These are phyloP conservation scores for Protobothrops flavoviridis DNA, from an alignment of 2,113 vertebrate species.

Conservation along the genomic window DNA sequence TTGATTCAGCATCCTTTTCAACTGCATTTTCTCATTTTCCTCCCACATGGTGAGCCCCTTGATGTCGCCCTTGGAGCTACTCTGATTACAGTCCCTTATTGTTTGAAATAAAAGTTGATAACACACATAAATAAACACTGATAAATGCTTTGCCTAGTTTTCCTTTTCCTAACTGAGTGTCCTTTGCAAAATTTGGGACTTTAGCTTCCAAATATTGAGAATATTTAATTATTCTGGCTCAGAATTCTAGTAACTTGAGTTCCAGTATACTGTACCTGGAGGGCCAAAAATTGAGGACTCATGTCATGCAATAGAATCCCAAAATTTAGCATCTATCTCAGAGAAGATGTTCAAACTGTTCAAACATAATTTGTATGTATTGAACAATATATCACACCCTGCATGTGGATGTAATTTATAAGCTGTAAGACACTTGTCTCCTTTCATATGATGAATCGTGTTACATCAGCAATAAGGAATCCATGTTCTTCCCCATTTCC, in stretches of 20 bases:
- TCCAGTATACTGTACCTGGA: neutral
- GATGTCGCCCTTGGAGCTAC: neutral
- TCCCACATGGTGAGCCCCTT: neutral
- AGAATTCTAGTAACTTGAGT: neutral
- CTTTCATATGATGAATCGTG: neutral
- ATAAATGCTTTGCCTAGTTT: neutral
- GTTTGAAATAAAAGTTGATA: neutral
- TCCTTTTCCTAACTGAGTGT: neutral
- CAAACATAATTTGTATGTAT: neutral
- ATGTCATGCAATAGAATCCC: neutral
- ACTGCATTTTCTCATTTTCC: neutral
- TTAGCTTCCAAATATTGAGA: neutral
- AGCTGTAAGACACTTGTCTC: neutral
- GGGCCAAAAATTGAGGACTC: neutral
- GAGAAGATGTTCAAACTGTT: neutral
- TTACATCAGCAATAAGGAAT: neutral
- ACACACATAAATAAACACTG: neutral
- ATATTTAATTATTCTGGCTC: neutral
- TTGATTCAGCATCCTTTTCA: neutral
- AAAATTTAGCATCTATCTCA: neutral
- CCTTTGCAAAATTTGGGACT: neutral
- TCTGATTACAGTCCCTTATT: neutral
- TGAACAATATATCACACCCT: neutral
- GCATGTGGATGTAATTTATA: neutral
- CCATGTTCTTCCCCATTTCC: neutral